Evolutionary conservation across 2,888 invertebrate genomes (phyloP).

Genomic region (Heliconius charithonia): DNA sequence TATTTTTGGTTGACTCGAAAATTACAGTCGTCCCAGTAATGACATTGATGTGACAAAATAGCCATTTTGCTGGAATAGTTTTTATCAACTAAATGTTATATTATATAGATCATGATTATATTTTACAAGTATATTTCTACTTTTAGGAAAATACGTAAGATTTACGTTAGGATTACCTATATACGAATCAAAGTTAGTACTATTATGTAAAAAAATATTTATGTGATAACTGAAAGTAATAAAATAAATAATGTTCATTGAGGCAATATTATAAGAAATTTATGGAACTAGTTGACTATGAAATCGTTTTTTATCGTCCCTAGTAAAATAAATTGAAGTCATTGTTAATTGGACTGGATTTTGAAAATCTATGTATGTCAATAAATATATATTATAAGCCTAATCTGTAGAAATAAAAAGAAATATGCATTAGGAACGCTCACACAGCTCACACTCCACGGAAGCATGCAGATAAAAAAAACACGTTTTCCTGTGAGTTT

Average conservation of each 20-base stretch:
- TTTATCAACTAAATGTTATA: constrained; percentile 8
- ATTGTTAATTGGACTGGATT: too few relatives aligned
- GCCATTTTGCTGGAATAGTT: constrained; percentile 10
- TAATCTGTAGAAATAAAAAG: neutral
- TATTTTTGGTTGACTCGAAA: constrained; percentile 14
- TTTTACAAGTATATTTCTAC: neutral
- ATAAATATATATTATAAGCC: too few relatives aligned
- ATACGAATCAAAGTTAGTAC: too few relatives aligned
- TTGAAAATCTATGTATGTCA: too few relatives aligned
- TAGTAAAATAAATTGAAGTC: too few relatives aligned
- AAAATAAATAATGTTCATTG: neutral
- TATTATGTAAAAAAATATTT: too few relatives aligned
- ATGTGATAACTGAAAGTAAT: neutral
- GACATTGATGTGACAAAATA: constrained; percentile 9
- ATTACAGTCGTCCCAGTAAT: constrained; percentile 16
- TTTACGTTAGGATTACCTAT: neutral
- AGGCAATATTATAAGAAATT: neutral
- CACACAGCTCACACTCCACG: neutral
- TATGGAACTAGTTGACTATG: neutral
- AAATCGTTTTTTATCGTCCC: neutral
- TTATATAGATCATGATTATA: neutral
- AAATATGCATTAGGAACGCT: neutral
- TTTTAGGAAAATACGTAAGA: neutral
- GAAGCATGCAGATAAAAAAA: neutral
- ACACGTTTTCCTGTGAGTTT: neutral